These are phyloP conservation scores for Varecia variegata DNA, from an alignment of 2,797 vertebrate species.

Conservation along the genomic window DNA sequence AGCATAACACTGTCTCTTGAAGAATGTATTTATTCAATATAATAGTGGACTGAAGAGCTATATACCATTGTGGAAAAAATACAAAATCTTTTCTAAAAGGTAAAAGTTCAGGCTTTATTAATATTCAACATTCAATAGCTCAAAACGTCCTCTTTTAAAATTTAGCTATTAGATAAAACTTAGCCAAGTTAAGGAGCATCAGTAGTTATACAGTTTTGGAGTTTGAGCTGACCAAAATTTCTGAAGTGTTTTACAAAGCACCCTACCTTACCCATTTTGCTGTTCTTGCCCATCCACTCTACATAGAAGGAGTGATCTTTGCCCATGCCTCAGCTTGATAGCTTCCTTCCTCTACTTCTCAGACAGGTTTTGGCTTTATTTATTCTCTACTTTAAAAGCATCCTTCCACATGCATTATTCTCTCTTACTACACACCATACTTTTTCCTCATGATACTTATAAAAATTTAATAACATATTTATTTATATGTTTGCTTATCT, in stretches of 20 bases:
- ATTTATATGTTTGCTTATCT: neutral
- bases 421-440: neutral
- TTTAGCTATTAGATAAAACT: neutral
- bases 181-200: neutral
- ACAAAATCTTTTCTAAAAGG: neutral
- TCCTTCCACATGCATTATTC: rapidly evolving
- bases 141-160: neutral
- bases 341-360: neutral
- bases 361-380: neutral
- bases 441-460: neutral
- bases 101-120: neutral
- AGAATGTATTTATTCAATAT: neutral
- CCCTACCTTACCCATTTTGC: neutral
- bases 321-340: rapidly evolving
- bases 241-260: neutral
- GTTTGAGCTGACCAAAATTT: neutral
- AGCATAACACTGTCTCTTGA: neutral
- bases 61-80: neutral
- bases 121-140: neutral
- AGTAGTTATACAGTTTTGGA: neutral
- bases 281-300: neutral
- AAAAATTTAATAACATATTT: neutral
- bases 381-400: neutral
- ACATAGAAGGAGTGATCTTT: neutral
- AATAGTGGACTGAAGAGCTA: neutral